Conservation (phyloP, 2,113 vertebrate species). For the Campylorhamphus procurvoides region DNA sequence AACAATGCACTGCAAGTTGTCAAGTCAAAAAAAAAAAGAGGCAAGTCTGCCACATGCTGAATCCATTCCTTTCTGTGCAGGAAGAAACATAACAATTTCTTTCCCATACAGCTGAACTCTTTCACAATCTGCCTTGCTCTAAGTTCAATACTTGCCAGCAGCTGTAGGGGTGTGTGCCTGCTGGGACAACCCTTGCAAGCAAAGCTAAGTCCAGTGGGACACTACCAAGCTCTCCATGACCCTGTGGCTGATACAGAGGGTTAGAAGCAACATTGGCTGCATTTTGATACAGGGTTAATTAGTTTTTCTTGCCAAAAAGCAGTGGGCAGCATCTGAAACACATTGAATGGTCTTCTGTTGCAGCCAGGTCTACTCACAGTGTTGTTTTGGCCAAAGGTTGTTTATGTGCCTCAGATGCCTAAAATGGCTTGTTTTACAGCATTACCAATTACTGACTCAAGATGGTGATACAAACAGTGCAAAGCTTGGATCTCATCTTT, state of each 20-base stretch:
- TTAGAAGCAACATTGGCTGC: background rate
- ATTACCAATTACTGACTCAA: constrained; percentile 73
- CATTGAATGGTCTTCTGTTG: background rate
- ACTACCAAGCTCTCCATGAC: background rate
- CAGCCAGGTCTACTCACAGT: background rate
- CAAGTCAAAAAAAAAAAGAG: background rate
- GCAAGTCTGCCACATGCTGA: constrained; percentile 7
- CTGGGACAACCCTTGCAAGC: background rate
- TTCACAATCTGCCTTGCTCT: constrained; percentile 27
- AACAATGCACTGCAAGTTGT: constrained; percentile 25
- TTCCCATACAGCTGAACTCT: background rate
- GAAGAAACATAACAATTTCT: constrained; percentile 31
- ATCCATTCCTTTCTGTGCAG: constrained; percentile 39
- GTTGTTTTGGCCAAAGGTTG: constrained; percentile 10
- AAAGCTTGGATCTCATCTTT: constrained; percentile 69
- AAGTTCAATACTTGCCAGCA: background rate
- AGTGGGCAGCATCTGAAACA: background rate
- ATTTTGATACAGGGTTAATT: background rate
- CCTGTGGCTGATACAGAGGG: background rate
- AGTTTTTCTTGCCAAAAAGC: background rate
- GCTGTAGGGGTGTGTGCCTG: background rate
- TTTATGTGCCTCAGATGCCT: constrained; percentile 23
- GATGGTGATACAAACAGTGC: constrained; percentile 71
- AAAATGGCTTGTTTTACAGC: constrained; percentile 58
- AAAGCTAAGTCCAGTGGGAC: background rate